Evolutionary conservation across 2,113 vertebrate genomes (phyloP), one percentile per base, ranked within the genome.

Genomic region (Eonycteris spelaea): DNA sequence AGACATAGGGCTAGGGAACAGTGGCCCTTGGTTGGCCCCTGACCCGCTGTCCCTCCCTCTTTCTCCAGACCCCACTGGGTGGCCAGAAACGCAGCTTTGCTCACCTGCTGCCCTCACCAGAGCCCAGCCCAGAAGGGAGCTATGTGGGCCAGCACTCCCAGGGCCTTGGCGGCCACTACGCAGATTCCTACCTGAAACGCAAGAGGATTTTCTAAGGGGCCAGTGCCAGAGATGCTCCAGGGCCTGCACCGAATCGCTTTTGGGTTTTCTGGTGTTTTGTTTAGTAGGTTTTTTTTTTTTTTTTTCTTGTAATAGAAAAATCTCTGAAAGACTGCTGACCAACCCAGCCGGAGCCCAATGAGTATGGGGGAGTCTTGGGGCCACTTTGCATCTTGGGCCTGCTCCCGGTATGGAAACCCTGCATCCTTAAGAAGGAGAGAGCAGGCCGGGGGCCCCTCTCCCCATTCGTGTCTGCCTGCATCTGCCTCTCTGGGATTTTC

Each of bases 121-220:
- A 99, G 98, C 99, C 99, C 28, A 99, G 99, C 96, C 99, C 99
- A 0, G 99, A 99, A 96, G 99, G 99, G 0, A 98, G 99, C 84
- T 99, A 99, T 11, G 99, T 99, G 80, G 99, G 99, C 61, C 99
- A 99, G 98, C 99, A 99, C 96, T 99, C 99, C 43, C 99, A 99
- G 96, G 99, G 99, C 95, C 99, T 99, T 1, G 99, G 99, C 0
- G 99, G 99, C 33, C 99, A 99, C 97, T 99, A 99, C 18, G 99
- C 99, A 3, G 99, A 99, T 98, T 99, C 99, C 96, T 99, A 99
- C 98, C 98, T 99, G 90, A 99, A 99, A 97, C 98, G 99, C 96
- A 99, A 99, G 98, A 99, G 99, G 94, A 99, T 99, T 97, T 99
- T 99, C 98, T 99, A 98, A 98, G 84, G 70, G 16, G 74, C 95